Conservation (phyloP, 2,113 vertebrate genomes). For the Myodes glareolus region DNA sequence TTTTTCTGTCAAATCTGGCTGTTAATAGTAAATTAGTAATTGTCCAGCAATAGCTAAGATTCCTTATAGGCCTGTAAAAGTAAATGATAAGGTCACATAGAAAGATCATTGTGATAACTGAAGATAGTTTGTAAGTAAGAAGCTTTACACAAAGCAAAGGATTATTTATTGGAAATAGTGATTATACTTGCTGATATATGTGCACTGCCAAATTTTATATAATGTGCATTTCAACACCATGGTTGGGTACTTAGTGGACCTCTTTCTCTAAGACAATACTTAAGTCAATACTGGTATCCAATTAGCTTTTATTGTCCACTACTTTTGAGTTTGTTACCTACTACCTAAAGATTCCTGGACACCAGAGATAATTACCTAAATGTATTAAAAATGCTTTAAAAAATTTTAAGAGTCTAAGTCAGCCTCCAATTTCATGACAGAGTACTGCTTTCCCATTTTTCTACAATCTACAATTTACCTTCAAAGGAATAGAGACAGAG, state of each 20-base stretch:
- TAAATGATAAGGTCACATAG: not conserved
- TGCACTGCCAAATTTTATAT: not conserved
- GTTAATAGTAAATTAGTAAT: not conserved
- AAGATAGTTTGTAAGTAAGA: not conserved
- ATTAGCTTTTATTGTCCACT: not conserved
- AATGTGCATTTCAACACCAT: not conserved
- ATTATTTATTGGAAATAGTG: not conserved
- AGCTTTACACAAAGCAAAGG: not conserved
- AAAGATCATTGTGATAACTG: not conserved
- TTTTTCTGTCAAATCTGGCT: not conserved
- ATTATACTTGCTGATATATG: not conserved
- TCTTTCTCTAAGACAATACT: too few relatives aligned
- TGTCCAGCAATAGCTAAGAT: not conserved
- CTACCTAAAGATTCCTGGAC: not conserved
- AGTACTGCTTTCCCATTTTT: not conserved
- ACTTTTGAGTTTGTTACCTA: not conserved
- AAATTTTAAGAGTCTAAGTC: not conserved
- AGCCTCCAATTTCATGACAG: not conserved
- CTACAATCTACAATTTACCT: not conserved
- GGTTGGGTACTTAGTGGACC: rapidly evolving
- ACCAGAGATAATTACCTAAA: not conserved
- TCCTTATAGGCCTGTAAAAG: not conserved
- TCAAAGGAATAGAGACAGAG: too few relatives aligned
- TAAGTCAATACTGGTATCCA: too few relatives aligned
- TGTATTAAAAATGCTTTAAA: not conserved